phyloP scores from a whole-genome alignment of 2,113 vertebrate species.

The Mellivora capensis region DNA sequence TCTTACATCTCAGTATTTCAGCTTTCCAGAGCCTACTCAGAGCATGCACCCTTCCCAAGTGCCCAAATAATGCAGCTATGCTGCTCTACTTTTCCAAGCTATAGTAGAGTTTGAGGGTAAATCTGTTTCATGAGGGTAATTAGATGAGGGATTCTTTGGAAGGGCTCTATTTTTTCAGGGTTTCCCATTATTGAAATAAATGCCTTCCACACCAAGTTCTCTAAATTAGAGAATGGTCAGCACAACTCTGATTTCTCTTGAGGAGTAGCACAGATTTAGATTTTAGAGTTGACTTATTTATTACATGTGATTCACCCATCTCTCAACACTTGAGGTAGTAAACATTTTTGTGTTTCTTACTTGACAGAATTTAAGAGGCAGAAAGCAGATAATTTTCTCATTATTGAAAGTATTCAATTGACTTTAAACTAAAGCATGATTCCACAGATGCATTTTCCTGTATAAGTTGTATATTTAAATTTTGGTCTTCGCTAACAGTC shows the following conservation, averaged over 20 bases:
- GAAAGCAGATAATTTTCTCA: neutral
- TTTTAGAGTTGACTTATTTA: neutral
- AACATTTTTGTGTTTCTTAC: neutral
- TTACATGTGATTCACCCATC: neutral
- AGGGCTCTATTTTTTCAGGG: neutral
- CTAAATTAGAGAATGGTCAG: neutral
- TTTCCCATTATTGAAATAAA: neutral
- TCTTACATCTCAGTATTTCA: neutral
- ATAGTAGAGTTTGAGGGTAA: neutral
- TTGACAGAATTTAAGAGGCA: neutral
- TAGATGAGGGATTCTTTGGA: neutral
- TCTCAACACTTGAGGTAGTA: neutral
- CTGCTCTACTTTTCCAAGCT: neutral
- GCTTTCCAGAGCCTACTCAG: neutral
- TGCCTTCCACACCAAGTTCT: neutral
- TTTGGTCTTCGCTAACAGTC: neutral
- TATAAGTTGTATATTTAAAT: slow-evolving; percentile 6
- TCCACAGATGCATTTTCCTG: neutral
- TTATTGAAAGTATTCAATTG: neutral
- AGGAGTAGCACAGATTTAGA: neutral
- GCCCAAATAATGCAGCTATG: neutral
- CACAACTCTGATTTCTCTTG: neutral
- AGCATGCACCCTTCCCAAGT: neutral
- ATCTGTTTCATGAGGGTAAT: neutral
- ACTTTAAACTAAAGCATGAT: slow-evolving; percentile 23